Percentiles rank a stretch among this genome's conserved stretches.
These are phyloP conservation scores for Vidua chalybeata DNA, from an alignment of 2,113 vertebrate genomes.

Conservation along the genomic window DNA sequence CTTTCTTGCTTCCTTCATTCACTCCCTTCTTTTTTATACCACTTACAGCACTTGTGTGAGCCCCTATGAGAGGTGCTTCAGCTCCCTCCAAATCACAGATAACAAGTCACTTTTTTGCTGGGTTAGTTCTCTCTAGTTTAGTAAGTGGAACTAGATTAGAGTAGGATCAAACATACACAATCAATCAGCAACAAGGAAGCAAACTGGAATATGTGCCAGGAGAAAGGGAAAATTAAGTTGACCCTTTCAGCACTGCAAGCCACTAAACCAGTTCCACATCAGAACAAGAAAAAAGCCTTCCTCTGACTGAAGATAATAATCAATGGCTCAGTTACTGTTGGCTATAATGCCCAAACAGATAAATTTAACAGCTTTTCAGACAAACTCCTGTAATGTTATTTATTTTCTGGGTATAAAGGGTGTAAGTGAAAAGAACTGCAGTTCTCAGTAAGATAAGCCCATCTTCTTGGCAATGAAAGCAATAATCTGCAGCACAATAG, in stretches of 20 bases:
- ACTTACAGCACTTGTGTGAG: accelerated
- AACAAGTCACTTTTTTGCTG: neutral
- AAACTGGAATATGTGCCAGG: neutral
- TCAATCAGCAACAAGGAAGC: neutral
- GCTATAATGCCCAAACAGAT: neutral
- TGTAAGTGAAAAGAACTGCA: neutral
- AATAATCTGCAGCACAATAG: neutral
- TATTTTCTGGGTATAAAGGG: neutral
- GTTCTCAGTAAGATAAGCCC: neutral
- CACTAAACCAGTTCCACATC: neutral
- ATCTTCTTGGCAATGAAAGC: neutral
- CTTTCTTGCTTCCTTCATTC: neutral
- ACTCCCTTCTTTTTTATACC: neutral
- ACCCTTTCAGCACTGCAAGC: neutral
- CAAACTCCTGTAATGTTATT: neutral
- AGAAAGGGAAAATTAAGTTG: neutral
- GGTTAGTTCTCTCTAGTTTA: neutral
- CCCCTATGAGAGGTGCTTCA: neutral
- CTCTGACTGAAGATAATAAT: neutral
- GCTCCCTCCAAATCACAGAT: neutral
- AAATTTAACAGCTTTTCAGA: neutral
- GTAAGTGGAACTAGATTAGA: neutral
- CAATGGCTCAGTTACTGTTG: neutral
- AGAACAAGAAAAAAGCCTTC: neutral
- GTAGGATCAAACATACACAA: neutral